Conservation (phyloP, 2,113 vertebrate species). For the Euleptes europaea region DNA sequence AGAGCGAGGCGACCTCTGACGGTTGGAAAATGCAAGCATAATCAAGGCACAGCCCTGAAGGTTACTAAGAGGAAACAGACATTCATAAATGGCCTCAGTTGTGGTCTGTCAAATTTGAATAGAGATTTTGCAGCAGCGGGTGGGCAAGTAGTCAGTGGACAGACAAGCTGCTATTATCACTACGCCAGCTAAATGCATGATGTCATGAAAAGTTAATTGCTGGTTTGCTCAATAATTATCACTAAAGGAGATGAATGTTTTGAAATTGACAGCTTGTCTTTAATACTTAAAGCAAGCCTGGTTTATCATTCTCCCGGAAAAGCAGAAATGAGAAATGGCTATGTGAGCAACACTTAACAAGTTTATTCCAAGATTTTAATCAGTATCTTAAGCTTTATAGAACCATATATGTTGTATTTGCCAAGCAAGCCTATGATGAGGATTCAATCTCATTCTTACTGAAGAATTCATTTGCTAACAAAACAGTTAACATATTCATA, state of each 20-base stretch:
- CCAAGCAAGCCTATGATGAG: neutral
- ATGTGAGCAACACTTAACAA: neutral
- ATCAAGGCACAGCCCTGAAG: no score
- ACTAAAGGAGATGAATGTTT: slow-evolving; percentile 35
- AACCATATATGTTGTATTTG: neutral
- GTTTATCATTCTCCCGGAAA: slow-evolving; percentile 16
- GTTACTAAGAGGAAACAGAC: no score
- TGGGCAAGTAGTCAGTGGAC: slow-evolving; percentile 38
- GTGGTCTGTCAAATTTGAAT: slow-evolving; percentile 6
- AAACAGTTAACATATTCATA: neutral
- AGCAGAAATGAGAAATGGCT: neutral
- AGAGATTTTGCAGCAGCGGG: slow-evolving; percentile 4
- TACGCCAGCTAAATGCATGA: slow-evolving; percentile 51
- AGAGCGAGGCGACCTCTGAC: no score
- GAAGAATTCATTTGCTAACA: neutral
- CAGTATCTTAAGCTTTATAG: neutral
- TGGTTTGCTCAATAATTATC: slow-evolving; percentile 59
- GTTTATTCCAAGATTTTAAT: neutral
- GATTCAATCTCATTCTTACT: neutral
- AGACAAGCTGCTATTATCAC: slow-evolving; percentile 60
- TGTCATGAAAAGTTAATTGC: slow-evolving; percentile 67
- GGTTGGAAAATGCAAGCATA: no score
- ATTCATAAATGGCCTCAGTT: no score
- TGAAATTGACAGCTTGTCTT: slow-evolving; percentile 14
- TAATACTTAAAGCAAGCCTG: slow-evolving; percentile 61